phyloP scores from a whole-genome alignment of 2,113 vertebrate species.

The Lophotis ruficrista region DNA sequence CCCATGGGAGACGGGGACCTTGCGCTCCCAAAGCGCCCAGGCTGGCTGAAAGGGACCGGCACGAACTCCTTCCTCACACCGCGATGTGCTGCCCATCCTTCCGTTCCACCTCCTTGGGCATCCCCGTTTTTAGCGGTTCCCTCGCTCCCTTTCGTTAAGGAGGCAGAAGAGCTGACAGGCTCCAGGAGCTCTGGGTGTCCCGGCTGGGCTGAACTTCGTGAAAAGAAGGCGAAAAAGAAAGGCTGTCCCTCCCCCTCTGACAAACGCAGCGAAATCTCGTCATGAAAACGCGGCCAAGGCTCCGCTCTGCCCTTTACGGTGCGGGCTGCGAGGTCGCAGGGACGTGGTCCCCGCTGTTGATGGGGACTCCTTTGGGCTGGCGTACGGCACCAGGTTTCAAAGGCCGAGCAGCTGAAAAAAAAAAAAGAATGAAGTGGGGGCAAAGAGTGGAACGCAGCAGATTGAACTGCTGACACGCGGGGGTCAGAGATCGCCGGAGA shows the following conservation, averaged over 20 bases:
- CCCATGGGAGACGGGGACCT: background rate
- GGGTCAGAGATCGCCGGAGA: conserved; percentile 54
- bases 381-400: conserved; percentile 48
- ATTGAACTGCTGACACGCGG: conserved; percentile 58
- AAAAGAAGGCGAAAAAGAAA: conserved; percentile 28
- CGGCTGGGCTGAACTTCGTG: background rate
- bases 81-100: background rate
- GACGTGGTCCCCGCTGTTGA: background rate
- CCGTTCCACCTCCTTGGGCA: background rate
- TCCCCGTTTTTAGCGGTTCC: background rate
- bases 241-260: conserved; percentile 36
- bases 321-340: conserved; percentile 36
- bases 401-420: background rate
- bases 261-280: background rate
- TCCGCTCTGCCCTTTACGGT: conserved; percentile 4
- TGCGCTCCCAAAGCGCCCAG: background rate
- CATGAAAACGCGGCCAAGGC: background rate
- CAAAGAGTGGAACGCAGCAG: conserved; percentile 65
- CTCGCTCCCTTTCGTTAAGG: background rate
- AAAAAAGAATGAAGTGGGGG: conserved; percentile 60
- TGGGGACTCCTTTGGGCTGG: conserved; percentile 34
- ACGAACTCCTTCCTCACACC: background rate
- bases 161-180: background rate
- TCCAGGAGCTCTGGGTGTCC: background rate
- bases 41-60: background rate